A percentile compares a stretch with the other conserved stretches of the same genome.
Evolutionary conservation across 2,797 vertebrate genomes (phyloP).

Genomic region (Heteromormyrus szaboi): DNA sequence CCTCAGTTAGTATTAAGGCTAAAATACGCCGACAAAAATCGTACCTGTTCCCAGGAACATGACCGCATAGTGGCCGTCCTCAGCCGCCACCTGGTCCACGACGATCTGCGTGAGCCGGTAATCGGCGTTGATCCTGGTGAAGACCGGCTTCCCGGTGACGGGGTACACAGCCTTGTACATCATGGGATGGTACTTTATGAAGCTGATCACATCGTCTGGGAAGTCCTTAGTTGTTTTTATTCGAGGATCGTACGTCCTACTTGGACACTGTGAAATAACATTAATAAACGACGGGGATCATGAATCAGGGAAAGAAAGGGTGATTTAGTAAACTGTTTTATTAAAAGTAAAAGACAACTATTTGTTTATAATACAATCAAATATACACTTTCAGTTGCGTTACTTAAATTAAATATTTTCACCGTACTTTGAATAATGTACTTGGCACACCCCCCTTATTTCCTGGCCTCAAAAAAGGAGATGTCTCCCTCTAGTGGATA

Average conservation of each 20-base stretch:
- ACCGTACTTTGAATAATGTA: not conserved
- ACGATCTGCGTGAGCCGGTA: slow-evolving; percentile 85
- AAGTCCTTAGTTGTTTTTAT: slow-evolving; percentile 95
- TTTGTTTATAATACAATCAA: not conserved
- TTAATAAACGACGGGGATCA: not conserved
- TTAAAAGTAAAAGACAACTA: not conserved
- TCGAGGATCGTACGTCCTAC: slow-evolving; percentile 84
- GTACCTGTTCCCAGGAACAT: slow-evolving; percentile 95
- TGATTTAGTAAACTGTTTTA: not conserved
- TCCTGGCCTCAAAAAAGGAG: not conserved
- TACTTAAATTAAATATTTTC: not conserved
- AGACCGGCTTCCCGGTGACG: slow-evolving; percentile 70
- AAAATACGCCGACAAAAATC: not conserved
- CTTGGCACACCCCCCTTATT: not conserved
- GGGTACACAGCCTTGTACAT: slow-evolving; percentile 81
- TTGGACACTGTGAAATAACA: slow-evolving; percentile 74
- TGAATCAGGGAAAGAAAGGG: not conserved
- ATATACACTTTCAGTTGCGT: not conserved
- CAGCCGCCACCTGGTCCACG: slow-evolving; percentile 87
- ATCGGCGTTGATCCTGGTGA: slow-evolving; percentile 80
- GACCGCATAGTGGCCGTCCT: slow-evolving; percentile 92
- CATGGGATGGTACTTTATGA: slow-evolving; percentile 82
- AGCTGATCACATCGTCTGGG: slow-evolving; percentile 89
- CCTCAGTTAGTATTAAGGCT: not conserved
- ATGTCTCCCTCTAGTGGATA: slow-evolving; percentile 54